These are phyloP conservation scores for Microctonus aethiopoides DNA, from an alignment of 2,888 invertebrate genomes.

Conservation along the genomic window DNA sequence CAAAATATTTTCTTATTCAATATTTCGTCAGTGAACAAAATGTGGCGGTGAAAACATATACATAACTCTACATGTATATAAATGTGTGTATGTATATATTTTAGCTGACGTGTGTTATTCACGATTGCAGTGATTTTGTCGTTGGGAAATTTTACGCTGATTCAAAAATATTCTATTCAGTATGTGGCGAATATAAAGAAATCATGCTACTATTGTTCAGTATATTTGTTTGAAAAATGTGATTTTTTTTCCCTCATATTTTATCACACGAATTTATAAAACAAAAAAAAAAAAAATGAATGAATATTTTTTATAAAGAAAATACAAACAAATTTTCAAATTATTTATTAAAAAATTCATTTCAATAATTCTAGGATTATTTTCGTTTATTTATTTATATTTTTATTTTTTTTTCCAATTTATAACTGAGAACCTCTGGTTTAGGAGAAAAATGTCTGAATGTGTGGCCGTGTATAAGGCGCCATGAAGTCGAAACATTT, in stretches of 20 bases:
- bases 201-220: conserved; percentile 25
- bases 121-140: conserved; percentile 5
- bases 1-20: neutral
- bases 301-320: too few species aligned
- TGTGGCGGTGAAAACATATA: neutral
- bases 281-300: too few species aligned
- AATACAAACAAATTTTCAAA: too few species aligned
- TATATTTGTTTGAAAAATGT: conserved; percentile 13
- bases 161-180: conserved; percentile 19
- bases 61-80: too few species aligned
- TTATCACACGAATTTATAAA: neutral
- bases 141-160: neutral
- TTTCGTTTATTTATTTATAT: neutral
- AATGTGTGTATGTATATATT: neutral
- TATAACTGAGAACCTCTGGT: neutral
- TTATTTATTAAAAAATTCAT: too few species aligned
- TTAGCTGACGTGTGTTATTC: neutral
- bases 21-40: neutral
- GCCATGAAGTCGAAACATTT: conserved; percentile 35
- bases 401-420: conserved; percentile 2
- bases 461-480: conserved; percentile 25
- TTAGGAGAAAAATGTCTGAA: conserved; percentile 22
- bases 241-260: neutral
- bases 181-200: neutral
- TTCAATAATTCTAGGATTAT: too few species aligned